Evolutionary conservation across 2,113 vertebrate species (phyloP).

Genomic region (Mesembrinibis cayennensis): DNA sequence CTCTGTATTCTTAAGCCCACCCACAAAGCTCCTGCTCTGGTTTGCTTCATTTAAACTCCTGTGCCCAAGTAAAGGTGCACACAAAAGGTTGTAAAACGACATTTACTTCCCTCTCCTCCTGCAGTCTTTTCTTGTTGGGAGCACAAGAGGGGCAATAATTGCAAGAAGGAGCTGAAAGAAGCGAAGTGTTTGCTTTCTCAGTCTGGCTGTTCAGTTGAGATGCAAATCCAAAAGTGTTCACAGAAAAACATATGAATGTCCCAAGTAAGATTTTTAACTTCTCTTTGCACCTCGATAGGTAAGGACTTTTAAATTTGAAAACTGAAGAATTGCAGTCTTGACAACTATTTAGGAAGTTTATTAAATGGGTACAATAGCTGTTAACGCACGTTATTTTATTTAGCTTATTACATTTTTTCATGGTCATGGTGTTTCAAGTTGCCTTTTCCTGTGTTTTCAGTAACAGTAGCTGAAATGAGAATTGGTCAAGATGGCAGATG

Average conservation of each 20-base stretch:
- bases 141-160: not conserved
- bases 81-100: not conserved
- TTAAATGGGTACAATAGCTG: not conserved
- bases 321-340: not conserved
- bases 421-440: not conserved
- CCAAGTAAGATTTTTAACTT: not conserved
- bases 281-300: not conserved
- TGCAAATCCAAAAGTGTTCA: not conserved
- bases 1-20: not conserved
- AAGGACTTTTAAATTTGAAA: not conserved
- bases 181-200: not conserved
- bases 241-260: not conserved
- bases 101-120: not conserved
- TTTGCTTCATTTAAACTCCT: not conserved
- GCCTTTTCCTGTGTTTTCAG: not conserved
- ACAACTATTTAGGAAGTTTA: not conserved
- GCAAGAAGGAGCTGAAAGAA: not conserved
- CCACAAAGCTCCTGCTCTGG: not conserved
- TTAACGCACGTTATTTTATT: not conserved
- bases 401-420: not conserved
- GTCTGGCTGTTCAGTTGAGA: not conserved
- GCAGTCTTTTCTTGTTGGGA: not conserved
- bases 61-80: not conserved
- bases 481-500: not conserved
- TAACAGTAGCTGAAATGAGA: not conserved